phyloP scores from a whole-genome alignment of 92 coral and sea anemone genomes.

The Palythoa grandiflora region DNA sequence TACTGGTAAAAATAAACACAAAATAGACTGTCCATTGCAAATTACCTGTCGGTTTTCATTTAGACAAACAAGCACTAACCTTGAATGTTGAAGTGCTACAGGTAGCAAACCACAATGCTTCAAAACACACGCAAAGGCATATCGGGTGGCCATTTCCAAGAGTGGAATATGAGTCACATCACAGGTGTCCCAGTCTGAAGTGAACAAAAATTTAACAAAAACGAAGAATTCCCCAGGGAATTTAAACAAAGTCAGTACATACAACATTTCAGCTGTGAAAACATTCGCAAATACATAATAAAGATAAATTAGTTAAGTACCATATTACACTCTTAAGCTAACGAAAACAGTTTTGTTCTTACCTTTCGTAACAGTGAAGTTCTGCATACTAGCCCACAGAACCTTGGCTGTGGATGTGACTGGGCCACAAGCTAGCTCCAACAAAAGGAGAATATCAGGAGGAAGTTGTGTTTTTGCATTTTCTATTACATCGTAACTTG shows the following conservation, averaged over 20 bases:
- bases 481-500: slow-evolving; percentile 76
- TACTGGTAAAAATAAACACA: no score
- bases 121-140: slow-evolving; percentile 72
- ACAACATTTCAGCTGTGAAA: no score
- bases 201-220: slow-evolving; percentile 3
- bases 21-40: no score
- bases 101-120: slow-evolving; percentile 89
- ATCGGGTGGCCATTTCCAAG: slow-evolving; percentile 76
- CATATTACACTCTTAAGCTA: no score
- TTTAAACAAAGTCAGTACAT: neutral
- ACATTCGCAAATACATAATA: no score
- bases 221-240: neutral
- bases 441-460: slow-evolving; percentile 69
- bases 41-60: neutral
- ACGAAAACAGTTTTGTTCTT: neutral
- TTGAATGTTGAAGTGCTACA: slow-evolving; percentile 68
- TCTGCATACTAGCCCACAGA: slow-evolving; percentile 65
- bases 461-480: slow-evolving; percentile 72
- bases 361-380: slow-evolving; percentile 74
- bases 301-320: no score
- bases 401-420: slow-evolving; percentile 63
- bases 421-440: slow-evolving; percentile 87
- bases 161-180: slow-evolving; percentile 69
- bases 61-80: slow-evolving; percentile 36
- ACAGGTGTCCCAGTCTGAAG: slow-evolving; percentile 75